A percentile compares a stretch with the other conserved stretches of the same genome.
phyloP scores from a whole-genome alignment of 35 echinoderm and acorn worm species.

The Acanthaster planci region DNA sequence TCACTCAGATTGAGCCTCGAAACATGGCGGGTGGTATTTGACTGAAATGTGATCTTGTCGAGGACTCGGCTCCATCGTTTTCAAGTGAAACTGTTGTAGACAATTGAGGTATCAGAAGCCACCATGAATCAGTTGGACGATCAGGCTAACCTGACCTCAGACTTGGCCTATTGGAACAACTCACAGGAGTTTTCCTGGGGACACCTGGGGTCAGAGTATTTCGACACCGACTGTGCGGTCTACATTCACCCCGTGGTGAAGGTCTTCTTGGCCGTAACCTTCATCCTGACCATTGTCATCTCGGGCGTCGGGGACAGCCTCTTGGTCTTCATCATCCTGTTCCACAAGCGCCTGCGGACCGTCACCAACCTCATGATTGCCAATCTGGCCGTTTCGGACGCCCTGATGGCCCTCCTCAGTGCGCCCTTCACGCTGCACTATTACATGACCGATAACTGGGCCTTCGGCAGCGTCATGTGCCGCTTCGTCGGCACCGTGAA shows the following conservation, averaged over 20 bases:
- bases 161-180: background rate
- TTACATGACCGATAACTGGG: constrained; percentile 67
- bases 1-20: too few relatives aligned
- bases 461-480: constrained; percentile 63
- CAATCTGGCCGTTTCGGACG: constrained; percentile 86
- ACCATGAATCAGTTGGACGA: background rate
- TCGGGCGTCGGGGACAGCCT: constrained; percentile 84
- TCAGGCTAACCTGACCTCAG: background rate
- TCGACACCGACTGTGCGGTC: background rate
- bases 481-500: constrained; percentile 72
- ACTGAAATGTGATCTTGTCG: too few relatives aligned
- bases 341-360: constrained; percentile 68
- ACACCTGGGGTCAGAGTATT: background rate
- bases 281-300: constrained; percentile 65
- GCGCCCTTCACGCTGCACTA: constrained; percentile 73
- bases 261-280: constrained; percentile 68
- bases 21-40: too few relatives aligned
- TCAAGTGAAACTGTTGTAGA: too few relatives aligned
- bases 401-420: constrained; percentile 70
- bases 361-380: constrained; percentile 95
- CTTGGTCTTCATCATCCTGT: constrained; percentile 73
- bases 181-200: background rate
- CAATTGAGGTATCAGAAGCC: too few relatives aligned
- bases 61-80: too few relatives aligned
- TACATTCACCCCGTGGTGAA: constrained; percentile 35